These are phyloP conservation scores for Ethmia dodecea DNA, from an alignment of 2,888 invertebrate species.

Conservation along the genomic window DNA sequence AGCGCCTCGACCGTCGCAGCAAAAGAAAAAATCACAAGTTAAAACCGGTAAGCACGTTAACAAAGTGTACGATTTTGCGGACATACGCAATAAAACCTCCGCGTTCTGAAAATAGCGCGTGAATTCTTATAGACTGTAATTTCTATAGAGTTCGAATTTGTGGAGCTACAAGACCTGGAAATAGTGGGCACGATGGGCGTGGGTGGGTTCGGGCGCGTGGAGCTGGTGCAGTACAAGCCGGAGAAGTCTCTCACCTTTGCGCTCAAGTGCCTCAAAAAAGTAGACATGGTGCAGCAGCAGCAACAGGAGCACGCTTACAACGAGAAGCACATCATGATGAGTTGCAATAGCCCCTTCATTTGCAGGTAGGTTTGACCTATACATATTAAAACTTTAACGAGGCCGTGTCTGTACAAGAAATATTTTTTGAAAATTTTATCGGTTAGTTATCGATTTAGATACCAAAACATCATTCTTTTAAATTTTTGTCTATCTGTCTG, in stretches of 20 bases:
- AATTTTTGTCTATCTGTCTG: too few relatives aligned
- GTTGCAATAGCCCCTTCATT: constrained; percentile 87
- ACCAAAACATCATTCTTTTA: too few relatives aligned
- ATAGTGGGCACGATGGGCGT: constrained; percentile 92
- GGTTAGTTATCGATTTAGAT: too few relatives aligned
- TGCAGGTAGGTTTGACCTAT: constrained; percentile 77
- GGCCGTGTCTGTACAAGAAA: neutral
- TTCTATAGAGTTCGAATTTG: constrained; percentile 79
- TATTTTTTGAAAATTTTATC: neutral
- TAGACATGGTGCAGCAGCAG: constrained; percentile 91
- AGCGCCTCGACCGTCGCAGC: constrained; percentile 49
- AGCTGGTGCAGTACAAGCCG: constrained; percentile 81
- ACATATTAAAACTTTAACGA: neutral
- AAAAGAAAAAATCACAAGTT: constrained; percentile 52
- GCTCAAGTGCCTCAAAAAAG: constrained; percentile 92
- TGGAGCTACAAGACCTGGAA: constrained; percentile 87
- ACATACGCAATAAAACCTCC: too few relatives aligned
- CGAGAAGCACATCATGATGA: constrained; percentile 90
- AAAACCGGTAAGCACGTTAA: constrained; percentile 58
- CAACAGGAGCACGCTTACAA: constrained; percentile 94
- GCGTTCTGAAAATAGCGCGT: too few relatives aligned
- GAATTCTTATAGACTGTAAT: too few relatives aligned
- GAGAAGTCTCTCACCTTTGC: constrained; percentile 82
- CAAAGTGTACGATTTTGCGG: constrained; percentile 5
- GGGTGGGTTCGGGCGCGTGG: constrained; percentile 95